A percentile compares a stretch with the other conserved stretches of the same genome.
These are phyloP conservation scores for Chionodraco myersi DNA, from an alignment of 2,113 vertebrate genomes.

Conservation along the genomic window DNA sequence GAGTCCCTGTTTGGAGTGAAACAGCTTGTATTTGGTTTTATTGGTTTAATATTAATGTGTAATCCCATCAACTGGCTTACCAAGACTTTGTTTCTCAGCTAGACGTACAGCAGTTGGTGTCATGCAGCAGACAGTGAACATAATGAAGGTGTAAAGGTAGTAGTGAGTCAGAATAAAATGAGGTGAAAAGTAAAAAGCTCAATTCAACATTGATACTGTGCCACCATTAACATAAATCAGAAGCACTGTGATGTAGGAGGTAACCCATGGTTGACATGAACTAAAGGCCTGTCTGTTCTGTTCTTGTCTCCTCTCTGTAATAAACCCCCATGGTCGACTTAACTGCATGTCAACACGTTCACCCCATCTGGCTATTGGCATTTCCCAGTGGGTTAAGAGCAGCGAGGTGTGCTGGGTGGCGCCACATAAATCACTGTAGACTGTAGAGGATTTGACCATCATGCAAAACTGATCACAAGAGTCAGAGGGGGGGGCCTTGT, in stretches of 20 bases:
- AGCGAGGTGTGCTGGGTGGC: slow-evolving; percentile 16
- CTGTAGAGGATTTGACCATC: slow-evolving; percentile 3
- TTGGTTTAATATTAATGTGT: background rate
- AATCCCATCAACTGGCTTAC: background rate
- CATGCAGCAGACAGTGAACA: background rate
- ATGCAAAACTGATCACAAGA: slow-evolving; percentile 7
- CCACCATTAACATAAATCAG: background rate
- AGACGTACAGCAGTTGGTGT: background rate
- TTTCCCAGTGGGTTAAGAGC: slow-evolving; percentile 32
- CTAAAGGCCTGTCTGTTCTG: slow-evolving; percentile 35
- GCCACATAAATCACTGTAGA: slow-evolving; percentile 34
- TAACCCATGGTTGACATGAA: slow-evolving; percentile 15
- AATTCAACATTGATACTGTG: background rate
- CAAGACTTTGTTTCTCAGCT: background rate
- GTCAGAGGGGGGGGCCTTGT: background rate
- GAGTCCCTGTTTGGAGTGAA: too few species aligned
- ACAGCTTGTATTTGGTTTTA: background rate
- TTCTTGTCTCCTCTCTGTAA: slow-evolving; percentile 21
- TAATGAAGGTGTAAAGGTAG: background rate
- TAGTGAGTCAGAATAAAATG: background rate
- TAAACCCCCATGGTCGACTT: slow-evolving; percentile 28
- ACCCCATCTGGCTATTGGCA: slow-evolving; percentile 25
- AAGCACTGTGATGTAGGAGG: background rate
- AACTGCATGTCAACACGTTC: slow-evolving; percentile 40
- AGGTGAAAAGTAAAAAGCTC: background rate